A percentile compares a stretch with the other conserved stretches of the same genome.
phyloP scores from a whole-genome alignment of 2,888 invertebrate species.

The Elmis aenea region DNA sequence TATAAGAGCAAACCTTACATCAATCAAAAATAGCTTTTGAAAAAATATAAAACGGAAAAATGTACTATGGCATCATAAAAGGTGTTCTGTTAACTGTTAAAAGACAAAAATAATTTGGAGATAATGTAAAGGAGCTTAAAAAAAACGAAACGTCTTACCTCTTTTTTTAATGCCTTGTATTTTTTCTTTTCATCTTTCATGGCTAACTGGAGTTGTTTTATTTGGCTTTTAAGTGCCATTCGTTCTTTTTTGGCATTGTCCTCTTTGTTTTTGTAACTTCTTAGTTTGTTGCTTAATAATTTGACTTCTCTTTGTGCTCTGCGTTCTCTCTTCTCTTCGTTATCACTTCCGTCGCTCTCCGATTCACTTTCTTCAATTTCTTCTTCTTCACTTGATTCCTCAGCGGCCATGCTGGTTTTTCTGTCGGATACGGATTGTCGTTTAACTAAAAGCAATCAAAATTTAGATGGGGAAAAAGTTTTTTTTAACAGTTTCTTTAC shows the following conservation, averaged over 20 bases:
- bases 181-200: constrained; percentile 77
- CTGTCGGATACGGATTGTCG: constrained; percentile 41
- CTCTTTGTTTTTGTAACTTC: constrained; percentile 59
- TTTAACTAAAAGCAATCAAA: constrained; percentile 28
- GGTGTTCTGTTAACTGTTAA: no score
- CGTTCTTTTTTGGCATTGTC: constrained; percentile 73
- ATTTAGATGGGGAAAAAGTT: no score
- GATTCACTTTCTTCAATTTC: constrained; percentile 59
- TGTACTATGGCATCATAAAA: no score
- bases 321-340: constrained; percentile 57
- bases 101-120: no score
- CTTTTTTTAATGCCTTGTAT: constrained; percentile 77
- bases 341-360: constrained; percentile 62
- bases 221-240: constrained; percentile 69
- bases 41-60: no score
- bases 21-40: no score
- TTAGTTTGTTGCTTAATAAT: constrained; percentile 53
- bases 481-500: constrained; percentile 1
- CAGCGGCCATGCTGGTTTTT: constrained; percentile 48
- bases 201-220: constrained; percentile 74
- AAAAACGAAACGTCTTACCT: no score
- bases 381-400: constrained; percentile 54
- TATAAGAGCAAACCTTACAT: no score
- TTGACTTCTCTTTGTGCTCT: constrained; percentile 64
- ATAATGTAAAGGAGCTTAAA: no score